Base-by-base conservation (phyloP, 2,888 invertebrate genomes). In the Drosophila anomelani region DNA sequence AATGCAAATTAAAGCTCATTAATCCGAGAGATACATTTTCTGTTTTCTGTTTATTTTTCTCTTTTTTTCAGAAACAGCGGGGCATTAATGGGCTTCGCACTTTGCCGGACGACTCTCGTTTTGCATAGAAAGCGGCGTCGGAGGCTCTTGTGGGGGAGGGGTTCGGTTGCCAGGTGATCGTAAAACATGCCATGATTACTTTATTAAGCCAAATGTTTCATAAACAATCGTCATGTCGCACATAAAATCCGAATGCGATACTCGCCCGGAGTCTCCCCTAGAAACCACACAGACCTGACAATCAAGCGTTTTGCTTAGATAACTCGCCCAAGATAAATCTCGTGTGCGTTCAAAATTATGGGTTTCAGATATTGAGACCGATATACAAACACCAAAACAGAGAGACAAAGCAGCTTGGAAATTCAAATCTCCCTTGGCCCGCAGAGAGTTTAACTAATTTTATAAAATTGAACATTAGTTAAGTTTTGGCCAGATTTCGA, bases 1-100 rank as follows among this genome's bases (percentile, higher is more conserved):
- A 86, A 88, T 86, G 86, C 86, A 86, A 86, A 86, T 86, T 86
- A 84, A 84, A 73, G 80, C 82, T 88, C 87, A 86, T 86, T 86
- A 84, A 88, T 85, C 89, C 41, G 23, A 62, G 59, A 84, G 78
- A 79, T 84, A 81, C 49, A 51, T 51, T 46, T 26, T 9, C 15
- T 46, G 26, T 26, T 20, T n/a, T 51, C 15, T 29, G 29, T 49
- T 78, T 23, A 23, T 23, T 23, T 23, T 77, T 79, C 13, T 13
- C 13, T 12, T 13, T 79, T 79, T 80, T 69, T 12, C 23, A 34
- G 29, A 80, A 88, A 75, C 88, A 80, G 82, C 80, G 82, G 84
- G 86, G 60, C 72, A 80, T 81, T 84, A 83, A 88, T 88, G 81
- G 81, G 86, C 76, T 78, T 84, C 79, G 81, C 85, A 84, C 86